Evolutionary conservation across 1,140 invertebrate species (phyloP).

Genomic region (Eumeta japonica): DNA sequence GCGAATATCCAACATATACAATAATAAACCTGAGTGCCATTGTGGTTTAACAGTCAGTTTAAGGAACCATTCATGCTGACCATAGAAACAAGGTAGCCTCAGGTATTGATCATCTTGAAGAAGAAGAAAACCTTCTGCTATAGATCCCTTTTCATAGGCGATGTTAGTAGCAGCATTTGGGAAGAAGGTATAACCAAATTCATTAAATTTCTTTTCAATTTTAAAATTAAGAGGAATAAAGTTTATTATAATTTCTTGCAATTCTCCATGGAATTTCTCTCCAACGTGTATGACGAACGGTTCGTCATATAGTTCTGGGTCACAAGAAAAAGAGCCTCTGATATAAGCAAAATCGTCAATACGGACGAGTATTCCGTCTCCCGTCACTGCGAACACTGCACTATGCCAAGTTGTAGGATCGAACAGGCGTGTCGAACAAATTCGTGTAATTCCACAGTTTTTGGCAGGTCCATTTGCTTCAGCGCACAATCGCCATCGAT

Average conservation of each 20-base stretch:
- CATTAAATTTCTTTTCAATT: constrained; percentile 15
- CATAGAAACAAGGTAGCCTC: constrained; percentile 32
- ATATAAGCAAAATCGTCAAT: constrained; percentile 29
- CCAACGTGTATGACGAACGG: constrained; percentile 30
- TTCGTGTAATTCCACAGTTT: constrained; percentile 24
- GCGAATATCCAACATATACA: constrained; percentile 24
- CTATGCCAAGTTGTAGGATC: constrained; percentile 36
- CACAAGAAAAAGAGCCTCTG: constrained; percentile 28
- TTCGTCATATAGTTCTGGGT: constrained; percentile 31
- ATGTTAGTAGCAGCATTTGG: constrained; percentile 31
- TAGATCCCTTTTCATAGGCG: constrained; percentile 31
- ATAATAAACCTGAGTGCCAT: constrained; percentile 26
- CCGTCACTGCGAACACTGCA: constrained; percentile 31
- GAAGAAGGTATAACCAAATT: constrained; percentile 14
- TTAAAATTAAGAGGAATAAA: constrained; percentile 35
- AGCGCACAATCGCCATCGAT: constrained; percentile 41
- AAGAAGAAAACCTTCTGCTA: constrained; percentile 33
- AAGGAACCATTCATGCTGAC: constrained; percentile 32
- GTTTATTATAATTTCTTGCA: constrained; percentile 42
- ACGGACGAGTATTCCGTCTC: constrained; percentile 27
- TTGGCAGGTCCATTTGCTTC: constrained; percentile 28
- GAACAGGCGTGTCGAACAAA: constrained; percentile 25
- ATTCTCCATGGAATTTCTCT: constrained; percentile 36
- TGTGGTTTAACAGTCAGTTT: constrained; percentile 35
- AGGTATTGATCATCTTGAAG: constrained; percentile 33